Conservation (phyloP, 2,888 invertebrate species). For the Augochlorella aurata region DNA sequence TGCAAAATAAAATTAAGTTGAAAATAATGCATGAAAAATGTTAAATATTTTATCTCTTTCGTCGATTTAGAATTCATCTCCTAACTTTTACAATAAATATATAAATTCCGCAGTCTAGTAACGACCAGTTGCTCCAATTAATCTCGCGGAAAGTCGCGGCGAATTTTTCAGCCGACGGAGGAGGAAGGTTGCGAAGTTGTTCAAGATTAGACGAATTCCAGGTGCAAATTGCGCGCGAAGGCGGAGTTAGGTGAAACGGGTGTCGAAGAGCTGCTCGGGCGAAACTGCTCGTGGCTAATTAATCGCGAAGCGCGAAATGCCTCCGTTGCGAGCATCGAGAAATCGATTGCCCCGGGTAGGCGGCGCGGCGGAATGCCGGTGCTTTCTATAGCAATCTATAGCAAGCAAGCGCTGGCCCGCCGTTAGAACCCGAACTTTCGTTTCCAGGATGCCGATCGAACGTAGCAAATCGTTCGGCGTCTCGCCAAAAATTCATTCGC, state of each 20-base stretch:
- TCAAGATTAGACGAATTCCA: background rate
- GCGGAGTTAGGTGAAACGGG: background rate
- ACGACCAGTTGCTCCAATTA: too few relatives aligned
- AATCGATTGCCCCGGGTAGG: slow-evolving; percentile 68
- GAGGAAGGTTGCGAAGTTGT: background rate
- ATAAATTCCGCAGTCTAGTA: too few relatives aligned
- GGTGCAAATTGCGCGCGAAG: background rate
- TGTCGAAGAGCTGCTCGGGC: slow-evolving; percentile 30
- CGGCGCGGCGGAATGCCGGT: slow-evolving; percentile 43
- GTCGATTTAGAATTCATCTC: too few relatives aligned
- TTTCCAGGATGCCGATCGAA: slow-evolving; percentile 39
- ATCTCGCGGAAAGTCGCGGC: too few relatives aligned
- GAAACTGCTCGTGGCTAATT: slow-evolving; percentile 59
- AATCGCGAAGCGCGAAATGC: slow-evolving; percentile 65
- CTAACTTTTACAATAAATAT: too few relatives aligned
- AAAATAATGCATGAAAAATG: too few relatives aligned
- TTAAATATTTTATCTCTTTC: too few relatives aligned
- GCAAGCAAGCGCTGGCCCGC: background rate
- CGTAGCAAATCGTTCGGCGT: background rate
- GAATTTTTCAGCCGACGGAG: slow-evolving; percentile 22
- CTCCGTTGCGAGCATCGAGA: slow-evolving; percentile 60
- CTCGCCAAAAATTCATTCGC: background rate
- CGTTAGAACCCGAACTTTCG: slow-evolving; percentile 54
- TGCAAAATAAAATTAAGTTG: too few relatives aligned
- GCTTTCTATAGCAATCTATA: slow-evolving; percentile 41